Evolutionary conservation across 2,888 invertebrate species (phyloP).

Genomic region (Mythimna ferrago): DNA sequence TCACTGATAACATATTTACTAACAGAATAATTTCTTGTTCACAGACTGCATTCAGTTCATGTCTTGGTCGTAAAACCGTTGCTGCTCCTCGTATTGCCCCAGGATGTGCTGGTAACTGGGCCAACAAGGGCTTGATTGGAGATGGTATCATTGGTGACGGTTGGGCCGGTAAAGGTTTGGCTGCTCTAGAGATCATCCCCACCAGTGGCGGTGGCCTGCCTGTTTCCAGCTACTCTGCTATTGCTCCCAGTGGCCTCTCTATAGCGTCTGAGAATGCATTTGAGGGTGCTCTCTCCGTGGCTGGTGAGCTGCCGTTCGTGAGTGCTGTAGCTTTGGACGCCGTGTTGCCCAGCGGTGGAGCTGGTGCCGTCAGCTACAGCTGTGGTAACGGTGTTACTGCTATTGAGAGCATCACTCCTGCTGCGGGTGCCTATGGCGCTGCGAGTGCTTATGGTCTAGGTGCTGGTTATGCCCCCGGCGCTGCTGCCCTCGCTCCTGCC

Average conservation of each 20-base stretch:
- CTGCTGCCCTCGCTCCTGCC: conserved; percentile 15
- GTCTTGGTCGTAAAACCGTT: too few species aligned
- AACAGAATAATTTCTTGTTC: too few species aligned
- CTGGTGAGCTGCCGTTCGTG: conserved; percentile 54
- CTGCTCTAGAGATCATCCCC: conserved; percentile 36
- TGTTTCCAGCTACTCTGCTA: conserved; percentile 44
- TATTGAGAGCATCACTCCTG: conserved; percentile 28
- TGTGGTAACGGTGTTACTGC: conserved; percentile 48
- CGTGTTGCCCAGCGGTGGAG: conserved; percentile 43
- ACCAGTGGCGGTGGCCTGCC: conserved; percentile 56
- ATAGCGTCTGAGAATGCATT: conserved; percentile 56
- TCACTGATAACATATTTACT: too few species aligned
- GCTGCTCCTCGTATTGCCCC: too few species aligned
- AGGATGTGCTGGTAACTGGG: conserved; percentile 7
- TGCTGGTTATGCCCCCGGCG: background rate
- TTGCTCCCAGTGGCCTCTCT: conserved; percentile 48
- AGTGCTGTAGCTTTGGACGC: conserved; percentile 48
- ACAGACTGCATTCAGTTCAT: too few species aligned
- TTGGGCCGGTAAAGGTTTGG: conserved; percentile 49
- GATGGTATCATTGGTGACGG: conserved; percentile 24
- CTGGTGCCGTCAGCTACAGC: conserved; percentile 47
- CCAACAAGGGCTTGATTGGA: background rate
- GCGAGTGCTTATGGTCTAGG: conserved; percentile 18
- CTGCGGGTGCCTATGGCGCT: conserved; percentile 27
- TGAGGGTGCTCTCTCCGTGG: conserved; percentile 51